Evolutionary conservation across 2,797 vertebrate genomes (phyloP).

Genomic region (Lateolabrax maculatus): DNA sequence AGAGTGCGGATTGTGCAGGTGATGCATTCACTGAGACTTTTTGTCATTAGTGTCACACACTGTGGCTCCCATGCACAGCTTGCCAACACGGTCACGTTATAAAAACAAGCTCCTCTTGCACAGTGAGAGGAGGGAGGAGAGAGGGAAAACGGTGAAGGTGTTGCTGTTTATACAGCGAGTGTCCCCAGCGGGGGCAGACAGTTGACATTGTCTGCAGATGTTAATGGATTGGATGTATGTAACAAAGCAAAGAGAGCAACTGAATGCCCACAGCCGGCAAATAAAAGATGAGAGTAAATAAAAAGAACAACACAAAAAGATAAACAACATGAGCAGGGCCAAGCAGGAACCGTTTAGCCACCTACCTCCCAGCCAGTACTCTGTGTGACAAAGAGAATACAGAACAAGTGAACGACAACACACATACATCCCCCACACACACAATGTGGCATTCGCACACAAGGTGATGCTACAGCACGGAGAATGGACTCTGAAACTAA

Average conservation of each 20-base stretch:
- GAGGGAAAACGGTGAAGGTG: conserved; percentile 48
- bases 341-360: conserved; percentile 94
- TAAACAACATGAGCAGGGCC: conserved; percentile 83
- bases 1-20: conserved; percentile 76
- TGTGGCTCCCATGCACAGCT: conserved; percentile 95
- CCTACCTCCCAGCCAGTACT: conserved; percentile 99
- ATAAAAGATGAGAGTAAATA: conserved; percentile 79
- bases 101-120: conserved; percentile 66
- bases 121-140: conserved; percentile 63
- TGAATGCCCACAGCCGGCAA: conserved; percentile 91
- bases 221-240: conserved; percentile 93
- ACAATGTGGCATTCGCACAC: conserved; percentile 36
- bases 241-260: conserved; percentile 88
- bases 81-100: conserved; percentile 78
- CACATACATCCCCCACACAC: conserved; percentile 48
- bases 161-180: conserved; percentile 72
- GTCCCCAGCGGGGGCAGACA: conserved; percentile 75
- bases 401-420: conserved; percentile 82
- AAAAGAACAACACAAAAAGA: conserved; percentile 52
- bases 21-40: conserved; percentile 92
- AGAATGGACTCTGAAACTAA: conserved; percentile 31
- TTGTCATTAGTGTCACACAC: conserved; percentile 91
- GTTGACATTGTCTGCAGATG: conserved; percentile 86
- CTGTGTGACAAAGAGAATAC: conserved; percentile 98
- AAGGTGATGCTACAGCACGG: conserved; percentile 50